Percentiles rank a stretch among this genome's conserved stretches.
Conservation (phyloP, 1,140 invertebrate genomes). For the Spodoptera frugiperda region DNA sequence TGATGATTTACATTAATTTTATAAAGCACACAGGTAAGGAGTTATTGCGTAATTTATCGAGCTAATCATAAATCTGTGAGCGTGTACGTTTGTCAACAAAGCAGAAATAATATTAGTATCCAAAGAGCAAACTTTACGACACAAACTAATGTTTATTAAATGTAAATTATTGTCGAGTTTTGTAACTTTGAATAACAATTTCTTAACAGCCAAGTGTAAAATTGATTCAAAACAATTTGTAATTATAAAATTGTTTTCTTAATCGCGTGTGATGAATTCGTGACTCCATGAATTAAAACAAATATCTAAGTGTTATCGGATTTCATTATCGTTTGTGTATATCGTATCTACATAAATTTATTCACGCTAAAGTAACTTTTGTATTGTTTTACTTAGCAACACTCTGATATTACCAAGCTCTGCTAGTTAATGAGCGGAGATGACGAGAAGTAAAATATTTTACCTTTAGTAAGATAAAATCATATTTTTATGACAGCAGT, state of each 20-base stretch:
- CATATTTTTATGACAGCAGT: too few relatives aligned
- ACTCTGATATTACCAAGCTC: too few relatives aligned
- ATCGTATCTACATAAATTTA: conserved; percentile 24
- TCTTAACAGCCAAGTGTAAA: conserved; percentile 12
- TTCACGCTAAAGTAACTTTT: background rate
- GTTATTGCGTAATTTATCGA: background rate
- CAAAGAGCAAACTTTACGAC: conserved; percentile 6
- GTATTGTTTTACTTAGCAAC: background rate
- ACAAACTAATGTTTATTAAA: conserved; percentile 12
- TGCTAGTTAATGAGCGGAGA: too few relatives aligned
- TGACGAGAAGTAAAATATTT: too few relatives aligned
- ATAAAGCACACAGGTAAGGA: background rate
- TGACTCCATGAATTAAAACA: conserved; percentile 14
- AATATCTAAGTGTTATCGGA: conserved; percentile 25
- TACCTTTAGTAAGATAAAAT: too few relatives aligned
- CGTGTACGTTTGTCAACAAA: background rate
- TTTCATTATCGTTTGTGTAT: background rate
- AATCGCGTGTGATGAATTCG: conserved; percentile 26
- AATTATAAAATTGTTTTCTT: conserved; percentile 16
- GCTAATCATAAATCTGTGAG: background rate
- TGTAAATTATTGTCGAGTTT: conserved; percentile 2
- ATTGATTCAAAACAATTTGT: conserved; percentile 13
- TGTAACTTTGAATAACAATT: conserved; percentile 15
- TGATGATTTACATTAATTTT: background rate
- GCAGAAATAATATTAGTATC: conserved; percentile 12